Evolutionary conservation across 2,888 invertebrate genomes (phyloP).

Genomic region (Schrankia costaestrigalis): DNA sequence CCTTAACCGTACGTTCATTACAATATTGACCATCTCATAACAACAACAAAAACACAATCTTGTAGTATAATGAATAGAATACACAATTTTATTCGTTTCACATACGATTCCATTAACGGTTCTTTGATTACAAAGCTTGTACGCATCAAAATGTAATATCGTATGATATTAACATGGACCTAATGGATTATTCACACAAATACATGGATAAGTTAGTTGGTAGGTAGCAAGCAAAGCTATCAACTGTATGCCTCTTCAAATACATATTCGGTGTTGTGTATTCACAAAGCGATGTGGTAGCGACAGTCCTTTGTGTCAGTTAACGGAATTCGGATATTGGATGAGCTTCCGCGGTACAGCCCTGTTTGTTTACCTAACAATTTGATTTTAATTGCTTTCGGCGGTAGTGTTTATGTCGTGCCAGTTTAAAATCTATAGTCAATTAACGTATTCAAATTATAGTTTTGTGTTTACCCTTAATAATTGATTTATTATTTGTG

Average conservation of each 20-base stretch:
- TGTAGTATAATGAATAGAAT: no score
- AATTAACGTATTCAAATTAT: constrained; percentile 19
- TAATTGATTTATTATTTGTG: no score
- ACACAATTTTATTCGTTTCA: no score
- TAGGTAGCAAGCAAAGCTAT: constrained; percentile 15
- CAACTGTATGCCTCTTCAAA: constrained; percentile 22
- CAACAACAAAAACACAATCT: no score
- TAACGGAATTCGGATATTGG: constrained; percentile 72
- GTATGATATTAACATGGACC: constrained; percentile 15
- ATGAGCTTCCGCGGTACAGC: constrained; percentile 51
- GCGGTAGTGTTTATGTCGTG: constrained; percentile 21
- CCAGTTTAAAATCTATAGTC: constrained; percentile 14
- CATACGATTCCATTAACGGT: no score
- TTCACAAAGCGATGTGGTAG: constrained; percentile 55
- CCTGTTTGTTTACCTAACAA: constrained; percentile 60
- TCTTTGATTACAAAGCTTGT: no score
- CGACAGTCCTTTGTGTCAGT: constrained; percentile 70
- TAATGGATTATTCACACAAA: constrained; percentile 14
- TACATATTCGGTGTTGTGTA: constrained; percentile 35
- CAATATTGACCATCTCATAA: no score
- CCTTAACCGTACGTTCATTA: no score
- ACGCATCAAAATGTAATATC: background rate
- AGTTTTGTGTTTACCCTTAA: constrained; percentile 22
- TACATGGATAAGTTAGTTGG: constrained; percentile 14
- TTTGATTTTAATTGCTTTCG: constrained; percentile 70